Conservation (phyloP, 2,888 invertebrate genomes). For the Drosophila monieri region DNA sequence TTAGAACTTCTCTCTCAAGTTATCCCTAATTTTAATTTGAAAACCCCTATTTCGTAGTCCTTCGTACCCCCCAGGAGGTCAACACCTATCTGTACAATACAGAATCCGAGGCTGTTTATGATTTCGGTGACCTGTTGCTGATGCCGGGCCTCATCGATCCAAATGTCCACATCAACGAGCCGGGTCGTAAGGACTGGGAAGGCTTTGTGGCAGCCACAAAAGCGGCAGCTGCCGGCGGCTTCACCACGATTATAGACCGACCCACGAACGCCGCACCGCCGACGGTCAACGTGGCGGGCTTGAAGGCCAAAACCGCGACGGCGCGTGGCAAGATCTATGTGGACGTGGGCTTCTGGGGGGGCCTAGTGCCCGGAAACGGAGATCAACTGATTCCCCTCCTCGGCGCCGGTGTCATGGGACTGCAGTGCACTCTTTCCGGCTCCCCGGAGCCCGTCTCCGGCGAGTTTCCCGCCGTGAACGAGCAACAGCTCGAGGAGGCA, state of each 20-base stretch:
- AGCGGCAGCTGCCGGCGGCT: conserved; percentile 89
- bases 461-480: conserved; percentile 87
- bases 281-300: conserved; percentile 87
- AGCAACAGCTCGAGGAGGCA: conserved; percentile 86
- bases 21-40: no score
- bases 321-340: conserved; percentile 87
- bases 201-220: conserved; percentile 89
- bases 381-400: conserved; percentile 86
- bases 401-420: conserved; percentile 88
- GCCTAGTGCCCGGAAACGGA: conserved; percentile 88
- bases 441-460: conserved; percentile 86
- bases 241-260: conserved; percentile 90
- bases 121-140: conserved; percentile 85
- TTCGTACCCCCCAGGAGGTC: conserved; percentile 85
- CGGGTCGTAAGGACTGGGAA: conserved; percentile 89
- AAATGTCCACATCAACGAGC: conserved; percentile 90
- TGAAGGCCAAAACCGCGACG: conserved; percentile 86
- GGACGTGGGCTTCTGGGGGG: conserved; percentile 92
- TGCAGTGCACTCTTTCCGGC: conserved; percentile 89
- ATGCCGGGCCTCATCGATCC: conserved; percentile 90
- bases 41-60: conserved; percentile 73
- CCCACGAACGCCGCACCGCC: conserved; percentile 90
- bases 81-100: conserved; percentile 84
- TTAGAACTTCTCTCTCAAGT: no score
- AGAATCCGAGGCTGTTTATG: conserved; percentile 85